Evolutionary conservation across 1,140 invertebrate species (phyloP).

Genomic region (Berghia stephanieae): DNA sequence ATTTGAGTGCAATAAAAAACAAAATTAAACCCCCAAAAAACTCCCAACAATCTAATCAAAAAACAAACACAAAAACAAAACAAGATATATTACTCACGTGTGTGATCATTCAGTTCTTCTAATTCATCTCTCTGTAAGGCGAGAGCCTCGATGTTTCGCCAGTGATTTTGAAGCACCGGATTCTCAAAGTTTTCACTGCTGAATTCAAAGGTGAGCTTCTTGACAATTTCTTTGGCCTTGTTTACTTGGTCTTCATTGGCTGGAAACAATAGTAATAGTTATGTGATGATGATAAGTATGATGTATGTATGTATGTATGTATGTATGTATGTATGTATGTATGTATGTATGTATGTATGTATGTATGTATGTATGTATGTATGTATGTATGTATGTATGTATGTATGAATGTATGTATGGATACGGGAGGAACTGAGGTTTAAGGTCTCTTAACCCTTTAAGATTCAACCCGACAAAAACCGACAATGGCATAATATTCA

Average conservation of each 20-base stretch:
- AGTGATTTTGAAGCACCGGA: constrained; percentile 68
- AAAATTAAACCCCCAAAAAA: neutral
- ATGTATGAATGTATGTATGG: too few relatives aligned
- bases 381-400: too few relatives aligned
- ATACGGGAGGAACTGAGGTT: too few relatives aligned
- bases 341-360: too few relatives aligned
- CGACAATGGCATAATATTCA: too few relatives aligned
- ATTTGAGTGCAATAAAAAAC: neutral
- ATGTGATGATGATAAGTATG: too few relatives aligned
- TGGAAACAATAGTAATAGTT: constrained; percentile 38
- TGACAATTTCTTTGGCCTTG: constrained; percentile 68
- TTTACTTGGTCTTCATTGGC: constrained; percentile 63
- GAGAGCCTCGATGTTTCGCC: constrained; percentile 70
- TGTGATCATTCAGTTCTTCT: constrained; percentile 68
- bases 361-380: too few relatives aligned
- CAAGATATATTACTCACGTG: constrained; percentile 65
- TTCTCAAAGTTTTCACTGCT: constrained; percentile 68
- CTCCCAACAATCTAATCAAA: neutral
- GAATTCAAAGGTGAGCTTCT: constrained; percentile 69
- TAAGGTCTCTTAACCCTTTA: too few relatives aligned
- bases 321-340: too few relatives aligned
- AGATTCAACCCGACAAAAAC: too few relatives aligned
- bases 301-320: too few relatives aligned
- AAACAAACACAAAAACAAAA: too few relatives aligned
- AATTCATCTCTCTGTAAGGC: constrained; percentile 68